Evolutionary conservation across 2,888 invertebrate genomes (phyloP), one percentile per base, ranked within the genome.

Genomic region (Germaria angustata): DNA sequence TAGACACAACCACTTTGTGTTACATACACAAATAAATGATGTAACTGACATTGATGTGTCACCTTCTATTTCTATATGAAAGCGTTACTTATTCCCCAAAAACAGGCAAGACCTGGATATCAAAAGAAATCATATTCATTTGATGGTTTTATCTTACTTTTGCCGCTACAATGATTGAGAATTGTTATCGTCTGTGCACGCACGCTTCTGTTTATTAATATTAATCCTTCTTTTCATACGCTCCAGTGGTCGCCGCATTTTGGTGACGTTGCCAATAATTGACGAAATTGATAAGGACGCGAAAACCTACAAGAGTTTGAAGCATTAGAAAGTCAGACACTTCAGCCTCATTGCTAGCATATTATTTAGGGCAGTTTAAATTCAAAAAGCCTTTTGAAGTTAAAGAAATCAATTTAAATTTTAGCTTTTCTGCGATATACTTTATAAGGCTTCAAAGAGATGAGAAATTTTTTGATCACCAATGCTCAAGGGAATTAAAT

Each of bases 171-270:
- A 72, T 81, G 79, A 20, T 15, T 80, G 68, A 55, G n/a, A 59
- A 39, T 41, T 51, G 32, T 44, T 51, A 72, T 80, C 76, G 46
- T 59, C 34, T 36, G 39, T 66, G 61, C 77, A 77, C 80, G 61
- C 77, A 77, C 80, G 79, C 71, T 80, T 46, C 80, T 59, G 80
- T 73, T 77, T 80, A 84, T 85, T 80, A 81, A 85, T 83, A 82
- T 75, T 85, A 84, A 85, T 85, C 84, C 82, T 84, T 80, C 81
- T 79, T 79, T 79, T 84, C 66, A 79, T 80, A 84, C 81, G 78
- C 84, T 84, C 69, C 84, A 84, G 34, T 84, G 81, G 72, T 53
- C 80, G 71, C 44, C 65, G 13, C 32, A 51, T 39, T 49, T 24
- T 65, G 66, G 66, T 61, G 73, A 44, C 73, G 39, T 51, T 63